Base-by-base conservation (phyloP, 2,888 invertebrate genomes). In the Zygaena filipendulae region DNA sequence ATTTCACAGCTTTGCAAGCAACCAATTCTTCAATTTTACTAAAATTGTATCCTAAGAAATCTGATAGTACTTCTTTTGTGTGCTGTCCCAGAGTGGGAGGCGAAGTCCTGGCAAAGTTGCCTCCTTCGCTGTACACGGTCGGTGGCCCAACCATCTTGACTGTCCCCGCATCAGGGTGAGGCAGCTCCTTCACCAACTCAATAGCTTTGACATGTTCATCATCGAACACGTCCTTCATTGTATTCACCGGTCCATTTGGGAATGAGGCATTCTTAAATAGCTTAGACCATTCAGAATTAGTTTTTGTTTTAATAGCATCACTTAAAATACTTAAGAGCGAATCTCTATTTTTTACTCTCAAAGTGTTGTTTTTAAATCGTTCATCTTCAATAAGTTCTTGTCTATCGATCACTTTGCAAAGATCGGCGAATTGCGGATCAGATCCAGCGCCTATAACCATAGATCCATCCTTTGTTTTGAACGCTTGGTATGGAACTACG, bases 401-500 rank as follows among this genome's bases (percentile, higher is more conserved):
- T 33, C 86, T 66, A 1, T 80, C 61, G 11, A 95, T 72, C 26
- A 81, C 61, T 27, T 81, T 67, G 48, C 94, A 91, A 5, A 96
- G 77, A 35, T 87, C 86, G 13, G 59, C 56, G 60, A 93, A 96
- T 52, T 94, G 93, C 1, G 77, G 67, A 56, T 97, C 88, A 24
- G 92, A 95, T 2, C 94, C 96, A 2, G 92, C 85, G 1, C 96
- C 96, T 3, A 97, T 80, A 0, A 97, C 92, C 29, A 96, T 82
- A 49, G 89, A 89, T 0, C 91, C 91, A 58, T 95, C 90, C 52
- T 82, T 83, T 0, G 95, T 92, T 50, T 84, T 81, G 52, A 97
- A 97, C 3, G 91, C 86, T 80, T 97, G 89, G 55, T 98, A 97
- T 0, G 97, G 97, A 0, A 97, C 97, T 35, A 98, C 88, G 55